phyloP scores from a whole-genome alignment of 2,113 vertebrate genomes.

The Apodemus speciosus region DNA sequence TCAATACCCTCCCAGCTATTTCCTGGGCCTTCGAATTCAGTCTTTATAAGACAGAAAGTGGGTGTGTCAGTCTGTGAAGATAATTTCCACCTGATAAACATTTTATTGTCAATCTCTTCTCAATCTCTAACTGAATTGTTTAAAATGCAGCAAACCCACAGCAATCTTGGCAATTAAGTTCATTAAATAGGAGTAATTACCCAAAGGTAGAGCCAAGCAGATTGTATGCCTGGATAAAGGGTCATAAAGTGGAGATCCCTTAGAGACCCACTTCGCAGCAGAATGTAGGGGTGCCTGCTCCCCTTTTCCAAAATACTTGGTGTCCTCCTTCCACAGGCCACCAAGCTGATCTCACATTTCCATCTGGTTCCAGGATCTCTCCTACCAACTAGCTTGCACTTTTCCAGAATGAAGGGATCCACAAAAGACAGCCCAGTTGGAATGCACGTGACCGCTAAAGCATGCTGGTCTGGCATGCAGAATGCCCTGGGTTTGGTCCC shows the following conservation, averaged over 20 bases:
- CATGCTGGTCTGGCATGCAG: neutral
- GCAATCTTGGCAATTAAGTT: conserved; percentile 71
- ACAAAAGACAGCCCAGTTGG: neutral
- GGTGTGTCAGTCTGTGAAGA: conserved; percentile 37
- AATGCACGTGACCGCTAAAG: neutral
- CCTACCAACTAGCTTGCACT: neutral
- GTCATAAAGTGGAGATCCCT: conserved; percentile 45
- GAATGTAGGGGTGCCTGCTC: too few relatives aligned
- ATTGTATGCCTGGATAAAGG: conserved; percentile 56
- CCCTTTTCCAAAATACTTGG: conserved; percentile 9
- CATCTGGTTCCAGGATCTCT: neutral
- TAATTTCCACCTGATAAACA: conserved; percentile 61
- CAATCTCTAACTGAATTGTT: conserved; percentile 45
- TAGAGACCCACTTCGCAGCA: neutral
- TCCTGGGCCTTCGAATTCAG: conserved; percentile 36
- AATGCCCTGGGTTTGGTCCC: neutral
- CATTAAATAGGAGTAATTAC: conserved; percentile 74
- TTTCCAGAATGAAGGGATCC: neutral
- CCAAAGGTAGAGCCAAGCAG: conserved; percentile 54
- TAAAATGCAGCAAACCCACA: conserved; percentile 42
- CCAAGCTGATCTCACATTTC: neutral
- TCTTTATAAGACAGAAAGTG: conserved; percentile 48
- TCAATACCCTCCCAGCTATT: conserved; percentile 47
- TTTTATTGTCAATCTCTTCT: conserved; percentile 55
- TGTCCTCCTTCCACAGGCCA: neutral